These are phyloP conservation scores for Sebastes trivittatus DNA, from an alignment of 2,797 vertebrate genomes.

Conservation along the genomic window DNA sequence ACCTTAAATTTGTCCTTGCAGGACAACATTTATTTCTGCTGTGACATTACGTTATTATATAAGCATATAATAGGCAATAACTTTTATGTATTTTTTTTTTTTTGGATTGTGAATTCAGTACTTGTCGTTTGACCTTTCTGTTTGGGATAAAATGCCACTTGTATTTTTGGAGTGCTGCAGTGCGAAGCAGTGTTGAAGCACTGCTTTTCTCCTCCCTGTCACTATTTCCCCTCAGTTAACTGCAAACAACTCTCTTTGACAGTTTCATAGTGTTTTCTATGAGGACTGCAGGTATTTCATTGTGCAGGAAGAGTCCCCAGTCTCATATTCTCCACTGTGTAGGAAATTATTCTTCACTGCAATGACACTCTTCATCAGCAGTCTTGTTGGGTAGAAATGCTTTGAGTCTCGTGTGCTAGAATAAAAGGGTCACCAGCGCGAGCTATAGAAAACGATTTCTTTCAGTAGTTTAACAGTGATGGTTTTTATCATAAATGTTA, in stretches of 20 bases:
- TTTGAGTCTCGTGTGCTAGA: neutral
- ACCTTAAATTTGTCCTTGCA: slow-evolving; percentile 44
- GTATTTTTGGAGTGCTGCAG: slow-evolving; percentile 21
- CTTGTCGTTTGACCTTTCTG: slow-evolving; percentile 45
- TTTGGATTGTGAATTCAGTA: slow-evolving; percentile 11
- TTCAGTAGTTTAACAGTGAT: neutral
- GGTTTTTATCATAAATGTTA: neutral
- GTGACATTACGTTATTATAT: neutral
- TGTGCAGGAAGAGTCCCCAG: slow-evolving; percentile 5
- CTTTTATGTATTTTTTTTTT: neutral
- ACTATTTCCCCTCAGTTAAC: slow-evolving; percentile 42
- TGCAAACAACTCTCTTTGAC: slow-evolving; percentile 69
- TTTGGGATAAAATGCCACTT: slow-evolving; percentile 36
- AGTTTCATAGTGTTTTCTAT: slow-evolving; percentile 45
- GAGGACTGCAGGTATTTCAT: slow-evolving; percentile 52
- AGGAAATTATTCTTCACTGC: slow-evolving; percentile 25
- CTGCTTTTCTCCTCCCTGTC: slow-evolving; percentile 50
- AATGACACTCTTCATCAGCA: slow-evolving; percentile 17
- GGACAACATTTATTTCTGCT: neutral
- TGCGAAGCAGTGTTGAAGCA: slow-evolving; percentile 22
- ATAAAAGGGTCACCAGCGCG: neutral
- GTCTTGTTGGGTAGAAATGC: slow-evolving; percentile 15
- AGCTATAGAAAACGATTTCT: neutral
- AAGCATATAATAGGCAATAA: neutral
- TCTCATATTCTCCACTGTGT: neutral